Evolutionary conservation across 1,140 invertebrate genomes (phyloP), one percentile per base, ranked within the genome.

Genomic region (Drosophila littoralis): DNA sequence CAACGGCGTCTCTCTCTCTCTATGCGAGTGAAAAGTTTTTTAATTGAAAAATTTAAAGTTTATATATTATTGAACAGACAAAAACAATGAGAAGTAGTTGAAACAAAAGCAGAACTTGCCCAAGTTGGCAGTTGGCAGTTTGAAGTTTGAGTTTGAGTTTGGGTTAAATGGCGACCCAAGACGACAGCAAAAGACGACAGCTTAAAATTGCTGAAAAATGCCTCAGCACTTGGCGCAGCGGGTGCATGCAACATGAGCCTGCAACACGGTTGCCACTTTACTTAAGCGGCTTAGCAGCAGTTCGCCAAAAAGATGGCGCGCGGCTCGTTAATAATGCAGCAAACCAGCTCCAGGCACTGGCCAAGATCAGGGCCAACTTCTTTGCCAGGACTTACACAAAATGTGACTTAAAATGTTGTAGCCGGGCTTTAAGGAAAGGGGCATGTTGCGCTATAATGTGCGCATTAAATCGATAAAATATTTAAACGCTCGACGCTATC

Each of bases 1-100:
- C 32, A 52, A 45, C 40, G 13, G 28, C 8, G n/a, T 43, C 40
- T 45, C 55, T n/a, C n/a, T n/a, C n/a, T n/a, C n/a, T n/a, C n/a
- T n/a, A n/a, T 69, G 76, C 76, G 68, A 80, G 84, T 69, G 63
- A 89, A 88, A 88, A 88, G 69, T 89, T 88, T 88, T 78, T 86
- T 88, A 86, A 86, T 86, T 86, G 83, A 88, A 86, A 74, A 88
- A 74, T 86, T 76, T 88, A 63, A 86, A 72, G 76, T 86, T 82
- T 68, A 74, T 79, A 76, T 65, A 75, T 85, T 88, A 86, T 86
- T 79, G 83, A 88, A 86, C 65, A 38, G 17, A 32, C 40, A 51
- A 61, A 68, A 57, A 32, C 59, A 48, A 72, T 9, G 22, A 28
- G 22, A 28, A 28, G 22, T 28, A 0, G 4, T 12, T 46, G 36